Evolutionary conservation across 2,113 vertebrate genomes (phyloP), one percentile per base, ranked within the genome.

Genomic region (Otis tarda): DNA sequence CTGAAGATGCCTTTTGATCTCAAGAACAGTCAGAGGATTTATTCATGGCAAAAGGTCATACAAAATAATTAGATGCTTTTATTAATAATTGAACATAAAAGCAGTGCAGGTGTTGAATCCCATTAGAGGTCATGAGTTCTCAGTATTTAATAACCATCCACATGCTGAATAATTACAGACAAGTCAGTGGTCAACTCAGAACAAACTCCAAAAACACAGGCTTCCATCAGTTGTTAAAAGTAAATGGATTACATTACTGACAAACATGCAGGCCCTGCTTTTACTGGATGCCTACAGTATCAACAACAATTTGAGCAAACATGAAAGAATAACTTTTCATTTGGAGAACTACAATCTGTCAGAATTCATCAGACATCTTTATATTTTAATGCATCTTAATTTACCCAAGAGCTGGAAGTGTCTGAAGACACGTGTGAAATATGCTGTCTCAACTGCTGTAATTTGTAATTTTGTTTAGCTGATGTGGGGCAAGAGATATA

Each of bases 1-100:
- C 35, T 82, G 61, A 94, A 69, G 47, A 59, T 76, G 35, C 61
- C n/a, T 94, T 96, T 96, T 97, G 89, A 87, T 95, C 74, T 87
- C 23, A 53, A 41, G 43, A 89, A 76, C 30, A 84, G 65, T 87
- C 47, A 79, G 79, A 82, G 15, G 24, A 79, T 82, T 59, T 53
- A 43, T 76, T 79, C 7, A 2, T 76, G 74, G 17, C 31, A 68
- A 82, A 91, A 89, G 87, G 50, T 83, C 67, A 37, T 89, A 15
- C 30, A 60, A 89, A 93, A 89, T 93, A 95, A 95, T 94, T 89
- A 94, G 53, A 27, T 94, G 14, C 17, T 82, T 89, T 79, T 78
- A 67, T 91, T 94, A 87, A 89, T 93, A 87, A 79, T 91, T 73
- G 76, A 90, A 79, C 23, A 57, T 93, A 47, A 95, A 94, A 89